phyloP scores from a whole-genome alignment of 1,140 invertebrate species.

The Rhopalosiphum maidis region DNA sequence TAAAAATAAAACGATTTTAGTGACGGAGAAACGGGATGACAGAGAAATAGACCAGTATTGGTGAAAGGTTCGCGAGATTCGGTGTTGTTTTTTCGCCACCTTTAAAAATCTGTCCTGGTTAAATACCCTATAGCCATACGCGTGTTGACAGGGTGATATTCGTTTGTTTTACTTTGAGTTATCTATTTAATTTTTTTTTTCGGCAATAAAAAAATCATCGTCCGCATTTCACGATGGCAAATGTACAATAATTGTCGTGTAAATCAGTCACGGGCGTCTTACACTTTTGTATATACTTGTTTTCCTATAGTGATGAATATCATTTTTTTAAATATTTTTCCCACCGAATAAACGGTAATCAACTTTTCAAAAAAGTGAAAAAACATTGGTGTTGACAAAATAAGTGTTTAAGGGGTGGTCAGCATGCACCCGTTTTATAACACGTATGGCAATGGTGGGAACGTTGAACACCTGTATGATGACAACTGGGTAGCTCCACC shows the following conservation, averaged over 20 bases:
- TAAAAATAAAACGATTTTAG: constrained; percentile 53
- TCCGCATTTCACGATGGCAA: constrained; percentile 7
- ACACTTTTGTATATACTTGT: neutral
- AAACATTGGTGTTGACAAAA: constrained; percentile 4
- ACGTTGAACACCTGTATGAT: constrained; percentile 41
- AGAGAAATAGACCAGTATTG: constrained; percentile 56
- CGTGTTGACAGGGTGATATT: constrained; percentile 48
- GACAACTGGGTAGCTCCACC: constrained; percentile 38
- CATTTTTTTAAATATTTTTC: constrained; percentile 6
- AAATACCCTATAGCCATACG: neutral
- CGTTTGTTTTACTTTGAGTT: neutral
- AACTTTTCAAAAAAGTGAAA: neutral
- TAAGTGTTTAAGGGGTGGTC: neutral
- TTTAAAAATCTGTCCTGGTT: neutral
- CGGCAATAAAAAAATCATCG: constrained; percentile 56
- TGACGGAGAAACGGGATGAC: constrained; percentile 57
- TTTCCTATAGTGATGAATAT: neutral
- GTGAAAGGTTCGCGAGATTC: constrained; percentile 56
- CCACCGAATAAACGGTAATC: neutral
- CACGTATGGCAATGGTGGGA: neutral
- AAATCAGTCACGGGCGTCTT: neutral
- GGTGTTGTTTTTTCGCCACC: constrained; percentile 54
- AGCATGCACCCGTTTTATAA: constrained; percentile 53
- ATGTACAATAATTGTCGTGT: constrained; percentile 13
- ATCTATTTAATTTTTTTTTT: constrained; percentile 13